A percentile compares a stretch with the other conserved stretches of the same genome.
Conservation (phyloP, 2,888 invertebrate genomes). For the Phragmatobia fuliginosa region DNA sequence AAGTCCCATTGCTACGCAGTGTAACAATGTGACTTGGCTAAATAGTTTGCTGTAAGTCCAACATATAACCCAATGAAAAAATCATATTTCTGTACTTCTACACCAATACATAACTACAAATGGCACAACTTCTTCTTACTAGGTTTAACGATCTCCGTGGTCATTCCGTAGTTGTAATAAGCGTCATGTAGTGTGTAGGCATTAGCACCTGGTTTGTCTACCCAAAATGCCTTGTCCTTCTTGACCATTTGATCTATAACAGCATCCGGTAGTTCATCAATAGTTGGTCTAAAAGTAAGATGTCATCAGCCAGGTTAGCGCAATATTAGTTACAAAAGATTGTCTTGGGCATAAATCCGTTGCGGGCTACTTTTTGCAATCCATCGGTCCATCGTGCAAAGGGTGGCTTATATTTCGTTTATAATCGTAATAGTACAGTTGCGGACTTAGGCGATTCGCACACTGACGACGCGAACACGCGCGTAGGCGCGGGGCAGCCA, state of each 20-base stretch:
- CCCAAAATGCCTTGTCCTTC: slow-evolving; percentile 84
- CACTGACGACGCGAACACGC: too few relatives aligned
- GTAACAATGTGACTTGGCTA: too few relatives aligned
- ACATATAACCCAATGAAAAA: not conserved
- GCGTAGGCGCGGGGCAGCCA: too few relatives aligned
- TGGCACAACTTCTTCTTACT: slow-evolving; percentile 49
- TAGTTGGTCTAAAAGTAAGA: slow-evolving; percentile 61
- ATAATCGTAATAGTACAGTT: too few relatives aligned
- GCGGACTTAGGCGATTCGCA: too few relatives aligned
- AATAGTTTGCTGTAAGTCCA: not conserved
- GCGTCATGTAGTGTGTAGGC: slow-evolving; percentile 84
- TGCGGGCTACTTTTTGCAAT: too few relatives aligned
- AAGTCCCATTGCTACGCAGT: not conserved
- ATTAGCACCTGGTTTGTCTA: slow-evolving; percentile 84
- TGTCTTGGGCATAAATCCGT: too few relatives aligned
- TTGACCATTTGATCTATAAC: slow-evolving; percentile 81
- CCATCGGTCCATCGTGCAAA: too few relatives aligned
- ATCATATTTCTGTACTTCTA: too few relatives aligned
- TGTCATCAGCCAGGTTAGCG: not conserved
- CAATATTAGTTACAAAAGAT: not conserved
- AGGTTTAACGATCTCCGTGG: slow-evolving; percentile 65
- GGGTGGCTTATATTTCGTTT: too few relatives aligned
- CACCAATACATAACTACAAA: not conserved
- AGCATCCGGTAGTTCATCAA: slow-evolving; percentile 77
- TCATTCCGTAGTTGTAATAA: slow-evolving; percentile 74